A percentile compares a stretch with the other conserved stretches of the same genome.
Evolutionary conservation across 2,113 vertebrate genomes (phyloP).

Genomic region (Zosterops lateralis): DNA sequence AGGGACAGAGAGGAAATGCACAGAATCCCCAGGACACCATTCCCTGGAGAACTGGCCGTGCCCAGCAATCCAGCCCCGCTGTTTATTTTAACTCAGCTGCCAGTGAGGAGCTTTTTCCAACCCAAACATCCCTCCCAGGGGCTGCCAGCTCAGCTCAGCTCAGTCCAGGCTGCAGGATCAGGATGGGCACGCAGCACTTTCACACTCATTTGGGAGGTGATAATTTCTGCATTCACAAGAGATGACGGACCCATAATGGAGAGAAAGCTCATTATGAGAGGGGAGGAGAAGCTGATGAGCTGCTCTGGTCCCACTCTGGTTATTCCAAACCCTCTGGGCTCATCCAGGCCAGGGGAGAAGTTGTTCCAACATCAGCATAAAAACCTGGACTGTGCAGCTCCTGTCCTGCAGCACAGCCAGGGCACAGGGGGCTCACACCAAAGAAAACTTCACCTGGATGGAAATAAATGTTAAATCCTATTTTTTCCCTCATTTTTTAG

Average conservation of each 20-base stretch:
- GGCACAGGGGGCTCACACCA: fast-evolving
- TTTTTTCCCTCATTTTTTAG: fast-evolving
- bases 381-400: neutral
- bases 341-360: neutral
- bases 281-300: neutral
- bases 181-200: neutral
- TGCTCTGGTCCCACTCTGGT: neutral
- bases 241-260: neutral
- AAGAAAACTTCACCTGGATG: neutral
- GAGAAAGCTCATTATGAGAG: neutral
- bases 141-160: neutral
- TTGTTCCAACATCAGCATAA: neutral
- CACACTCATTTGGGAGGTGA: slow-evolving; percentile 6
- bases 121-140: fast-evolving
- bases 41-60: neutral
- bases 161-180: neutral
- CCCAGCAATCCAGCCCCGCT: fast-evolving
- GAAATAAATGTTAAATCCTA: neutral
- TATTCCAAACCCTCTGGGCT: neutral
- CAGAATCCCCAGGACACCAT: neutral
- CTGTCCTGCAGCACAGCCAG: neutral
- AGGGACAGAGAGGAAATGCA: neutral
- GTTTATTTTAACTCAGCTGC: neutral
- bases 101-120: neutral
- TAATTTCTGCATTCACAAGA: slow-evolving; percentile 16